phyloP scores from a whole-genome alignment of 2,888 invertebrate genomes.

The Drosophila pullipes region DNA sequence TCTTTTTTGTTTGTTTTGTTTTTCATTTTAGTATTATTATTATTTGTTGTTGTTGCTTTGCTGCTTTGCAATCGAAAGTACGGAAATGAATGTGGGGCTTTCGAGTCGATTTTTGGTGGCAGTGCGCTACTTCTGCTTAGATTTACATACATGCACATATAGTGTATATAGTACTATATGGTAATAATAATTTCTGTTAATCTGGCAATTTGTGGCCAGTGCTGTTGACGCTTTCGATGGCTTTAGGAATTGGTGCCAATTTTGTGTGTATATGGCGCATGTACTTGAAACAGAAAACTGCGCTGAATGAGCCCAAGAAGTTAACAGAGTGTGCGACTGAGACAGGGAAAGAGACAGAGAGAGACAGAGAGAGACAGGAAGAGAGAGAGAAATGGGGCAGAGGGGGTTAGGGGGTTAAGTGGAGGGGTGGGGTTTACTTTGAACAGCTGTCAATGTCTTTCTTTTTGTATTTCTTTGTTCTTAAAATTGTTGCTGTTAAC shows the following conservation, averaged over 20 bases:
- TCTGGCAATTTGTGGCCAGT: slow-evolving; percentile 52
- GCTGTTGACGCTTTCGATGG: slow-evolving; percentile 26
- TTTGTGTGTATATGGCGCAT: slow-evolving; percentile 23
- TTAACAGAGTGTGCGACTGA: neutral
- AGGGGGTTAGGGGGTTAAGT: neutral
- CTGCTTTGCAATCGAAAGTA: slow-evolving; percentile 50
- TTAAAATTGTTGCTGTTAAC: slow-evolving; percentile 19
- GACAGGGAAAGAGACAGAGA: neutral
- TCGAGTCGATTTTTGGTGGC: slow-evolving; percentile 25
- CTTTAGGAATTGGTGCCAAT: slow-evolving; percentile 67
- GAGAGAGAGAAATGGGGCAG: no score
- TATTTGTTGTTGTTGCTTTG: neutral
- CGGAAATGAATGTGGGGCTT: slow-evolving; percentile 56
- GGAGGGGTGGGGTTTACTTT: slow-evolving; percentile 34
- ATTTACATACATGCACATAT: neutral
- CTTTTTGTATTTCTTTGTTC: neutral
- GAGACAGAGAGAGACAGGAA: neutral
- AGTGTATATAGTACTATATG: neutral
- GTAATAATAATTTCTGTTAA: slow-evolving; percentile 54
- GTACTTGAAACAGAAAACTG: slow-evolving; percentile 51
- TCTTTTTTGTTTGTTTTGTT: neutral
- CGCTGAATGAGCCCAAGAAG: neutral
- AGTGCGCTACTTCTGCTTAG: slow-evolving; percentile 39
- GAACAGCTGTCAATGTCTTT: slow-evolving; percentile 53
- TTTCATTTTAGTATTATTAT: neutral